Evolutionary conservation across 2,888 invertebrate genomes (phyloP), one percentile per base, ranked within the genome.

Genomic region (Diaprepes abbreviatus): DNA sequence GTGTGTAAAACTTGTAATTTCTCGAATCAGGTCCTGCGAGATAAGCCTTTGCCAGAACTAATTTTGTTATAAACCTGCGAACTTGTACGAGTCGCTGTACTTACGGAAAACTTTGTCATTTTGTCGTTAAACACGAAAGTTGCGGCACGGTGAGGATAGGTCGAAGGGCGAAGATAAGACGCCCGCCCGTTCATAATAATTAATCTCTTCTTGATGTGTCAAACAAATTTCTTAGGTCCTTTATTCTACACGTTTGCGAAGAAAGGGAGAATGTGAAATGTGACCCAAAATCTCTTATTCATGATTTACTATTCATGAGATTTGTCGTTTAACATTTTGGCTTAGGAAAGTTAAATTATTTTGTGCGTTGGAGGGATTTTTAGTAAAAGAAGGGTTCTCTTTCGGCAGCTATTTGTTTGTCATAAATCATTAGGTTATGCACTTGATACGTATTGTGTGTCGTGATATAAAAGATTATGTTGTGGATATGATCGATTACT

Each of bases 171-270:
- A 14, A 50, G 71, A 67, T 64, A 71, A 71, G 67, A 60, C 54
- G 43, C 43, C 62, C 59, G 57, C 57, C 21, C 62, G 63, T 63
- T 65, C 55, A 55, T 70, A 59, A 70, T 70, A 70, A 70, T 70
- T 70, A 70, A 70, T 70, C 70, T 70, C 70, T 66, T 45, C 70
- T 55, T 43, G 64, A 69, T 69, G 69, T 64, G 69, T 69, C 69
- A 66, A 65, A 66, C 66, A 66, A 70, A 69, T 69, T 64, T 57
- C 64, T 48, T 36, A 55, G 60, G 55, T 57, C 67, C 45, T 67
- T 62, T 67, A 55, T 66, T 43, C 66, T 36, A 38, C 50, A 55
- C 48, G 36, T 36, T 31, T 35, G 36, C 50, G 45, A 28, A 43
- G 33, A 55, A 21, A 38, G 35, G 33, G 59, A 54, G 60, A 43